Percentiles rank a stretch among this genome's conserved stretches.
phyloP scores from a whole-genome alignment of 2,888 invertebrate species.

The Arctia plantaginis region DNA sequence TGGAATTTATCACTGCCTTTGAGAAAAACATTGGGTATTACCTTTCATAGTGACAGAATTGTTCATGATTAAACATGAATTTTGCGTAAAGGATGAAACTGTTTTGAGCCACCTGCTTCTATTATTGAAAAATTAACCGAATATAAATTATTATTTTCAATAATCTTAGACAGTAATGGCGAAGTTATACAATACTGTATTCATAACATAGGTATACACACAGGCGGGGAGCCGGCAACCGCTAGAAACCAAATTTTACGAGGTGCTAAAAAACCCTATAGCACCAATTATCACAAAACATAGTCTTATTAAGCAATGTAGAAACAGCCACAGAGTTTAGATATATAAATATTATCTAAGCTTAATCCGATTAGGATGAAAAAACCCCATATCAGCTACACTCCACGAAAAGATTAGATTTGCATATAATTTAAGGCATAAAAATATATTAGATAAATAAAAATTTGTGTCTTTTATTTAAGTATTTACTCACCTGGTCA shows the following conservation, averaged over 20 bases:
- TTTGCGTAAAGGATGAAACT: no score
- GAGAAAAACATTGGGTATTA: not conserved
- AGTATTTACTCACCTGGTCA: conserved; percentile 58
- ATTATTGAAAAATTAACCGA: not conserved
- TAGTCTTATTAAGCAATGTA: not conserved
- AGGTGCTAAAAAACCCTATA: not conserved
- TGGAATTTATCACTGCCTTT: not conserved
- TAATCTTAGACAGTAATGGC: not conserved
- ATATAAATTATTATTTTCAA: not conserved
- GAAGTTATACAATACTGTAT: not conserved
- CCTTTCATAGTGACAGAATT: not conserved
- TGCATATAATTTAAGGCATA: conserved; percentile 9
- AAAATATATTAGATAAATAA: conserved; percentile 13
- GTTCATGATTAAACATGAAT: not conserved
- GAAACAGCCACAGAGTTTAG: not conserved
- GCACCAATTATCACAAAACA: not conserved
- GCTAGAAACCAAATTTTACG: not conserved
- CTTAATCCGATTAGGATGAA: conserved; percentile 13
- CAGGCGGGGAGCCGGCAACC: not conserved
- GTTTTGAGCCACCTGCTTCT: not conserved
- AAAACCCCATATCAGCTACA: conserved; percentile 10
- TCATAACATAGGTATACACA: not conserved
- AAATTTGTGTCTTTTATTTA: conserved; percentile 38
- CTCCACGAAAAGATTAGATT: conserved; percentile 14
- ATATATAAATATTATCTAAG: conserved; percentile 7